Conservation (phyloP, 2,797 vertebrate species). For the Melanotaenia trifasciata region DNA sequence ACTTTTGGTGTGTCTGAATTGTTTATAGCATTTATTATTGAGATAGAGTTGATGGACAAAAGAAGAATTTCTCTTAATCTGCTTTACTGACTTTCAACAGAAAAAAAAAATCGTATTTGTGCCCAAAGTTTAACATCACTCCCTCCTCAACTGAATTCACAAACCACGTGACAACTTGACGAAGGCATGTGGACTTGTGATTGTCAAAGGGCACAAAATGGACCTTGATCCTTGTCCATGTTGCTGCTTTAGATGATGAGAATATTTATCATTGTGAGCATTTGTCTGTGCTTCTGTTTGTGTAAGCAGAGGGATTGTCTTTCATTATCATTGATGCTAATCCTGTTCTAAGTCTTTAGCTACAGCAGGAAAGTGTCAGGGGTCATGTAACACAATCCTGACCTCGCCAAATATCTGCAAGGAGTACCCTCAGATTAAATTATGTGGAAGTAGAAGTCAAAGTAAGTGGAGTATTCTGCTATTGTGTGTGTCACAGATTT, state of each 20-base stretch:
- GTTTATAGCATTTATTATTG: no score
- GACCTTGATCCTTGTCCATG: neutral
- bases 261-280: neutral
- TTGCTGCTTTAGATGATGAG: slow-evolving; percentile 7
- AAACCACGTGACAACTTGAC: no score
- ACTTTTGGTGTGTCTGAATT: no score
- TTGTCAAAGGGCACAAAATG: no score
- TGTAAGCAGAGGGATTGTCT: slow-evolving; percentile 20
- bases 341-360: slow-evolving; percentile 11
- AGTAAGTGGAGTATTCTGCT: no score
- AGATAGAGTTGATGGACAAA: no score
- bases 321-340: slow-evolving; percentile 11
- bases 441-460: neutral
- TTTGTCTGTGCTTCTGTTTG: slow-evolving; percentile 8
- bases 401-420: slow-evolving; percentile 37
- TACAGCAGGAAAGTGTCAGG: slow-evolving; percentile 24
- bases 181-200: no score
- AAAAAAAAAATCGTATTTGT: no score
- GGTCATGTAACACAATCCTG: slow-evolving; percentile 47
- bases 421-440: slow-evolving; percentile 39
- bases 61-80: no score
- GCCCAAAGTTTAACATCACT: no score
- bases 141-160: no score
- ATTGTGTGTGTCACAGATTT: slow-evolving; percentile 8
- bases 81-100: no score